Evolutionary conservation across 2,888 invertebrate species (phyloP).

Genomic region (Seira ritae): DNA sequence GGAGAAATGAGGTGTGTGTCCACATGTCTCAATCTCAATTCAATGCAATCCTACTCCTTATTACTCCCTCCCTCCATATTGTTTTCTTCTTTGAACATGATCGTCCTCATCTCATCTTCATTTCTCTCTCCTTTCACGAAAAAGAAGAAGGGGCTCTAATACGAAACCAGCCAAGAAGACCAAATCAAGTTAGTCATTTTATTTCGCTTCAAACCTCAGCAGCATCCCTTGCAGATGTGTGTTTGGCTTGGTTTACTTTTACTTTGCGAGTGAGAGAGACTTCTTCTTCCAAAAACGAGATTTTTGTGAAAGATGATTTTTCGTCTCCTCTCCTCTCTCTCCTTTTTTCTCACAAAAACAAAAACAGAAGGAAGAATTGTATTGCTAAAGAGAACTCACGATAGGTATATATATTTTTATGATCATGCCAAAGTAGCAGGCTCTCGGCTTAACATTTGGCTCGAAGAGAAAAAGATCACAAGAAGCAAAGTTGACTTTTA

Average conservation of each 20-base stretch:
- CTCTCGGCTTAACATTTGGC: not conserved
- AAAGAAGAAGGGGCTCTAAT: not conserved
- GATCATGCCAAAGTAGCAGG: not conserved
- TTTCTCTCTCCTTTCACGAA: too few species aligned
- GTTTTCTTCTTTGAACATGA: not conserved
- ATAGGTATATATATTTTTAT: not conserved
- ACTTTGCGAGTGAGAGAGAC: not conserved
- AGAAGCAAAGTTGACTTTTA: not conserved
- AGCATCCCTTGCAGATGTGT: constrained; percentile 32
- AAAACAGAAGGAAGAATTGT: not conserved
- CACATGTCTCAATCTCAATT: constrained; percentile 14
- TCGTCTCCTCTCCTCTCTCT: too few species aligned
- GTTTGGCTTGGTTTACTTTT: constrained; percentile 52
- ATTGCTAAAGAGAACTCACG: not conserved
- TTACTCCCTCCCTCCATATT: not conserved
- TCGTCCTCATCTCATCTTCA: too few species aligned
- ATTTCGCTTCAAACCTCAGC: not conserved
- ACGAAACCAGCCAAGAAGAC: not conserved
- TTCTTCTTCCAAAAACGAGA: not conserved
- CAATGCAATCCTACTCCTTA: too few species aligned
- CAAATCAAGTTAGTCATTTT: not conserved
- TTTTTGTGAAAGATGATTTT: too few species aligned
- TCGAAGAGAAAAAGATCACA: not conserved
- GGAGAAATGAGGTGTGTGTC: constrained; percentile 38
- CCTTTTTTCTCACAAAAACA: too few species aligned